Conservation (phyloP, 1,140 invertebrate genomes). For the Pogonomyrmex californicus region DNA sequence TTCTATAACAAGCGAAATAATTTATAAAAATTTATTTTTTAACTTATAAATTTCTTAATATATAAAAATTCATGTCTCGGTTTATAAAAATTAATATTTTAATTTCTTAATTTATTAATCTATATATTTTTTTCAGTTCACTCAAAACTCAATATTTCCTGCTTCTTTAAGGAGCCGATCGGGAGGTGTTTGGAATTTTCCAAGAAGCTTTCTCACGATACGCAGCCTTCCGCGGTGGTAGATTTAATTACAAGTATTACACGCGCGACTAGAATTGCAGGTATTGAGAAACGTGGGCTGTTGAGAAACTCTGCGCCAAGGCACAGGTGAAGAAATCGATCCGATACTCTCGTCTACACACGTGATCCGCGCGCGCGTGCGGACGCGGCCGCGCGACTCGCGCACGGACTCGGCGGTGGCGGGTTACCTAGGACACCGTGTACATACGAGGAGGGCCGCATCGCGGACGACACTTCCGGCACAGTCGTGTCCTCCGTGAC, state of each 20-base stretch:
- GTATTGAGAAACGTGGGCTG: constrained; percentile 43
- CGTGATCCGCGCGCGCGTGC: constrained; percentile 39
- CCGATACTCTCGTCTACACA: constrained; percentile 48
- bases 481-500: constrained; percentile 61
- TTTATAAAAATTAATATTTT: no score
- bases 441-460: constrained; percentile 66
- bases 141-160: background rate
- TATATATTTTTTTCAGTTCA: no score
- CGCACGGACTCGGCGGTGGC: background rate
- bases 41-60: no score
- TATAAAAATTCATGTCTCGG: no score
- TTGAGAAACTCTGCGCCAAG: constrained; percentile 61
- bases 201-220: background rate
- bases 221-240: background rate
- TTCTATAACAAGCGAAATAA: no score
- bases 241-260: background rate
- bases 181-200: no score
- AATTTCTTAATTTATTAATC: no score
- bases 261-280: background rate
- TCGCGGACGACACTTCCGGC: constrained; percentile 58
- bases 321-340: constrained; percentile 76
- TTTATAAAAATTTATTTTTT: no score
- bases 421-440: constrained; percentile 75
- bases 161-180: background rate
- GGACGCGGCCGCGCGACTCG: background rate